phyloP scores from a whole-genome alignment of 2,888 invertebrate genomes.

The Erebia aethiops region DNA sequence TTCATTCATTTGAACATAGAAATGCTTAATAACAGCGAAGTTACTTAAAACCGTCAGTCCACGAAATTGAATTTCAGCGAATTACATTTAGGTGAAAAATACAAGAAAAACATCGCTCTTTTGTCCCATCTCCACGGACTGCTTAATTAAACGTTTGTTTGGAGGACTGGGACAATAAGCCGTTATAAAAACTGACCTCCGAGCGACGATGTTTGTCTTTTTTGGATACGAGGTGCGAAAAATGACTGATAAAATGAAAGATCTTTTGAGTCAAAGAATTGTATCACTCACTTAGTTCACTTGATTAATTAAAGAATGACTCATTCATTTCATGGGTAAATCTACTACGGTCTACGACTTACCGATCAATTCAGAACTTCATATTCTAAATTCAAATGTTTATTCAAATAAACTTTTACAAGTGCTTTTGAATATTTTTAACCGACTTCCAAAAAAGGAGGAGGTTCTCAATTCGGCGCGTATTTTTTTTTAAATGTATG shows the following conservation, averaged over 20 bases:
- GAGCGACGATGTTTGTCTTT: constrained; percentile 41
- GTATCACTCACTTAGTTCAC: neutral
- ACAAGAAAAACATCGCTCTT: constrained; percentile 31
- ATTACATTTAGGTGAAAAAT: constrained; percentile 22
- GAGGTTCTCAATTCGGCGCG: too few relatives aligned
- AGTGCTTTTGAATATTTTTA: too few relatives aligned
- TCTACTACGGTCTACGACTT: too few relatives aligned
- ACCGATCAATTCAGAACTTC: too few relatives aligned
- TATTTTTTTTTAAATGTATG: too few relatives aligned
- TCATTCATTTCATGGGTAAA: neutral
- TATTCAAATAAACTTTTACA: too few relatives aligned
- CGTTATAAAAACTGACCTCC: constrained; percentile 49
- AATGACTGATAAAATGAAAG: neutral
- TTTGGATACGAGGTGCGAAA: constrained; percentile 24
- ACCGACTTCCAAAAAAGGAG: too few relatives aligned
- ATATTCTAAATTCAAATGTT: too few relatives aligned
- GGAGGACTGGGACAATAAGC: constrained; percentile 56
- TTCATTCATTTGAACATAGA: constrained; percentile 8
- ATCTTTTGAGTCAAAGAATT: neutral
- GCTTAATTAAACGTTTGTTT: constrained; percentile 65
- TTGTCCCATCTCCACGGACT: constrained; percentile 50
- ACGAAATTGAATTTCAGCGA: constrained; percentile 17
- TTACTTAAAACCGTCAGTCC: constrained; percentile 10
- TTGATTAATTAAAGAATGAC: neutral
- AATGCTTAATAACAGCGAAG: constrained; percentile 14